A percentile compares a stretch with the other conserved stretches of the same genome.
These are phyloP conservation scores for Machimus atricapillus DNA, from an alignment of 2,888 invertebrate species.

Conservation along the genomic window DNA sequence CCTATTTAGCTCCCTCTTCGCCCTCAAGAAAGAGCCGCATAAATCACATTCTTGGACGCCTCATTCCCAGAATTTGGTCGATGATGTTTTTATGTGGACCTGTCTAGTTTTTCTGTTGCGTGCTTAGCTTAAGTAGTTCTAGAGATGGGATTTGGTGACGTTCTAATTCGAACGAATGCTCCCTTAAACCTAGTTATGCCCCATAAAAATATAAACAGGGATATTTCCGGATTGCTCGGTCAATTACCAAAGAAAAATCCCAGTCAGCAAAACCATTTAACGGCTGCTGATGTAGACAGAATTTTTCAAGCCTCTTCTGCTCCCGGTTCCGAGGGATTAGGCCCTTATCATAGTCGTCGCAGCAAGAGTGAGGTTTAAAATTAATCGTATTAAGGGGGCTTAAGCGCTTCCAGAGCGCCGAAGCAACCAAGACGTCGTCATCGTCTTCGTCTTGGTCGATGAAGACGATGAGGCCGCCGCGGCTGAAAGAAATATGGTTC, in stretches of 20 bases:
- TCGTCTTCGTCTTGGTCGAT: not conserved
- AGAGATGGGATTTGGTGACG: not conserved
- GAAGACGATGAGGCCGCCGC: not conserved
- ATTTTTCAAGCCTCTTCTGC: not conserved
- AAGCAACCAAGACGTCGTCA: not conserved
- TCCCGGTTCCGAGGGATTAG: conserved; percentile 9
- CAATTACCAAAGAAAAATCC: not conserved
- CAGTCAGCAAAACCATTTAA: not conserved
- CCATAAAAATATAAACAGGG: not conserved
- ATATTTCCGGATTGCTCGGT: not conserved
- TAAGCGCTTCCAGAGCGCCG: conserved; percentile 13
- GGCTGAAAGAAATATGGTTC: not conserved
- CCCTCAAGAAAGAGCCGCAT: not conserved
- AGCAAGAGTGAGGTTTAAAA: not conserved
- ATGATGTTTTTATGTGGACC: not conserved
- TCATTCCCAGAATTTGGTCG: not conserved
- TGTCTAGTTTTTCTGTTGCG: not conserved
- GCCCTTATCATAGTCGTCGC: conserved; percentile 18
- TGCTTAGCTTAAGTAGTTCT: not conserved
- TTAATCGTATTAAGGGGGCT: conserved; percentile 39
- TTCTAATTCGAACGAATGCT: not conserved
- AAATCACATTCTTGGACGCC: not conserved
- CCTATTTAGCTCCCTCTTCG: not conserved
- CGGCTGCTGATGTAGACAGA: not conserved
- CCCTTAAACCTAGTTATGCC: not conserved